Conservation (phyloP, 1,140 invertebrate species). For the Meloidogyne exigua region DNA sequence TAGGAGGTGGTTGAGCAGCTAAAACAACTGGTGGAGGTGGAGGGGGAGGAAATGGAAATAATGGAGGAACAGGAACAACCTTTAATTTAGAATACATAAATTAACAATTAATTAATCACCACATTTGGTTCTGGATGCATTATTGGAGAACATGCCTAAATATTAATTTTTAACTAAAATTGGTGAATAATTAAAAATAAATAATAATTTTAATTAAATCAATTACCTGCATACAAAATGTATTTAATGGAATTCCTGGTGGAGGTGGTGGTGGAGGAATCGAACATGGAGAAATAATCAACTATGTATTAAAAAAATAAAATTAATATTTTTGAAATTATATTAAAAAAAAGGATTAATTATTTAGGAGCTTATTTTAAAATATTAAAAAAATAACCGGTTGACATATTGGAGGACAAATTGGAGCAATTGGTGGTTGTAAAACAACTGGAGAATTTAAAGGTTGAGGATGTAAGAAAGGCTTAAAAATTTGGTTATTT, state of each 20-base stretch:
- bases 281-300: neutral
- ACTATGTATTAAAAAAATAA: neutral
- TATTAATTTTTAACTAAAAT: neutral
- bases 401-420: neutral
- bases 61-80: constrained; percentile 14
- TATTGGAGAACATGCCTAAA: neutral
- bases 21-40: constrained; percentile 16
- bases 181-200: too few relatives aligned
- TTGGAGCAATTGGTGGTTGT: constrained; percentile 7
- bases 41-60: constrained; percentile 4
- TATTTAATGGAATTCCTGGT: constrained; percentile 6
- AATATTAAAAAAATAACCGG: neutral
- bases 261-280: neutral
- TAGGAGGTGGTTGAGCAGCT: constrained; percentile 12
- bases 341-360: too few relatives aligned
- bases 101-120: neutral
- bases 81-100: neutral
- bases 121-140: neutral
- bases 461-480: constrained; percentile 7
- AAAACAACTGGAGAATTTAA: constrained; percentile 8
- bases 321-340: neutral
- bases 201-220: neutral
- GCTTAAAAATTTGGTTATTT: neutral
- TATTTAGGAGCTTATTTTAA: too few relatives aligned
- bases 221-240: neutral